Percentiles rank a stretch among this genome's conserved stretches.
These are phyloP conservation scores for Rhinichthys osculus DNA, from an alignment of 2,797 vertebrate species.

Conservation along the genomic window DNA sequence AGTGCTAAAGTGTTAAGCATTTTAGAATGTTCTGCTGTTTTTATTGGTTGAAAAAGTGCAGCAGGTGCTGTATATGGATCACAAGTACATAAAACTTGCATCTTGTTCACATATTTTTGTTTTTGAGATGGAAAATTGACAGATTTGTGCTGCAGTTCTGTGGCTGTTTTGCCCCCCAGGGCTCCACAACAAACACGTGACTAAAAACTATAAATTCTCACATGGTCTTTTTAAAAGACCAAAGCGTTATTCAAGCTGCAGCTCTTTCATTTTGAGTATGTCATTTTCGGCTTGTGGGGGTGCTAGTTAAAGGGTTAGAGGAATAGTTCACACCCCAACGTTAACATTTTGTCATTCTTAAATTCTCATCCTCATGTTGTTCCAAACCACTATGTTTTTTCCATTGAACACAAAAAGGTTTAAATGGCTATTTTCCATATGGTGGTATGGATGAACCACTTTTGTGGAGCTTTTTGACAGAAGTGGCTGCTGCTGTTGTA, in stretches of 20 bases:
- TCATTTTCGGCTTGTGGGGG: neutral
- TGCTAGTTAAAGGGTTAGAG: neutral
- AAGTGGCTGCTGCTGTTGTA: constrained; percentile 3
- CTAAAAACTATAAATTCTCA: too few relatives aligned
- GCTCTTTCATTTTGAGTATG: neutral
- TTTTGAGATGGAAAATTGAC: too few relatives aligned
- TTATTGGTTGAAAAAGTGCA: too few relatives aligned
- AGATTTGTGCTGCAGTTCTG: too few relatives aligned
- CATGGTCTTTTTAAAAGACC: neutral
- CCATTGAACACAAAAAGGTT: neutral
- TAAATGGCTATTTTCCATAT: neutral
- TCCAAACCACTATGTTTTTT: neutral
- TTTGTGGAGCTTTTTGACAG: neutral
- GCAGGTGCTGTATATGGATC: too few relatives aligned
- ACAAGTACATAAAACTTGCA: too few relatives aligned
- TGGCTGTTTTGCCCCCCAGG: too few relatives aligned
- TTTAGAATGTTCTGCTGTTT: too few relatives aligned
- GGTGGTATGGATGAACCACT: neutral
- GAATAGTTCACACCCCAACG: too few relatives aligned
- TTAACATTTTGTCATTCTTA: neutral
- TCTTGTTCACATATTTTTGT: too few relatives aligned
- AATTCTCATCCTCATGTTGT: neutral
- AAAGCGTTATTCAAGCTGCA: neutral
- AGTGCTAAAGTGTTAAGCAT: too few relatives aligned
- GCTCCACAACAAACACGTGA: too few relatives aligned